Conservation (phyloP, 2,797 vertebrate genomes). For the Sebastes steindachneri region DNA sequence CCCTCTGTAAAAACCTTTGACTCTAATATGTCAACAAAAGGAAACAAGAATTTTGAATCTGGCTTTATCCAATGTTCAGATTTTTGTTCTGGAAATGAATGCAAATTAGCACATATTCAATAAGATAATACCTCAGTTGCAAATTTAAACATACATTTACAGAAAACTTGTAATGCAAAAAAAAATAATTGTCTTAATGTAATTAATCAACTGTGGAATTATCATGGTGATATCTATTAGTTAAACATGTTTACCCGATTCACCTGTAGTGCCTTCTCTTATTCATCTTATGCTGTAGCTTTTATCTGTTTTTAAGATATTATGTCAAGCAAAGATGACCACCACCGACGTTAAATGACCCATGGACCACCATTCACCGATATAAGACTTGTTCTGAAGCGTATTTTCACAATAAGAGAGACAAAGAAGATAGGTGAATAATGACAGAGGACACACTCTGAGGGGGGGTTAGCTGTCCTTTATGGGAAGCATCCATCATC, state of each 20-base stretch:
- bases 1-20: too few species aligned
- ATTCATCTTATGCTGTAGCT: neutral
- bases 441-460: neutral
- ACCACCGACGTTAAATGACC: neutral
- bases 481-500: constrained; percentile 39
- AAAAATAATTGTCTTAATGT: neutral
- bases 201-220: neutral
- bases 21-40: too few species aligned
- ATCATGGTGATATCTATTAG: neutral
- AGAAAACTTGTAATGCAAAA: neutral
- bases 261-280: neutral
- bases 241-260: neutral
- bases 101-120: too few species aligned
- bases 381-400: neutral
- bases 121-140: neutral
- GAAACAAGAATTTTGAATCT: too few species aligned
- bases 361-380: neutral
- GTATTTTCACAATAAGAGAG: neutral
- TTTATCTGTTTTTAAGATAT: neutral
- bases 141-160: neutral
- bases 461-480: constrained; percentile 4
- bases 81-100: too few species aligned
- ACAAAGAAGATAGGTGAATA: neutral
- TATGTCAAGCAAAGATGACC: neutral
- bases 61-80: too few species aligned